Evolutionary conservation across 2,113 vertebrate genomes (phyloP), one percentile per base, ranked within the genome.

Genomic region (Sakesphorus luctuosus): DNA sequence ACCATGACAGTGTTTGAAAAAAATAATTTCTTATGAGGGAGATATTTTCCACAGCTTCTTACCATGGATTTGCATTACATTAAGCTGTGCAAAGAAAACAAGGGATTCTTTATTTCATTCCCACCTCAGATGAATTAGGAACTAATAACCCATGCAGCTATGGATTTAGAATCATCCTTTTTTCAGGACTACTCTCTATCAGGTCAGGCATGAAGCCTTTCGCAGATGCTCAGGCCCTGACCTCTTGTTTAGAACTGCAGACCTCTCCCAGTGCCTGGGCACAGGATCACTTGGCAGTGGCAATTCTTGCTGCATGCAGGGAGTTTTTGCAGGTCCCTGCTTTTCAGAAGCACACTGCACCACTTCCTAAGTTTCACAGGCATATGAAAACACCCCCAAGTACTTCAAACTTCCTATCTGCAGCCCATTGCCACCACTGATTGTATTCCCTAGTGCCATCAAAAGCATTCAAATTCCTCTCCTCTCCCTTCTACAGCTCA

Each of bases 291-390:
- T 47, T 20, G 13, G 24, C 35, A 81, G 29, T 1, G 0, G 13
- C 38, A 78, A 33, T 15, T 43, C 11, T 0, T 36, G 17, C 18
- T 56, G 28, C 16, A 73, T 6, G 62, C 17, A 38, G 24, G 1
- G 26, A 13, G 3, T 33, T 58, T 86, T 47, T 2, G 1, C 13
- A 9, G 0, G 0, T 24, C 24, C 36, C 21, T 59, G 56, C 38
- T 81, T 56, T 81, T 55, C 52, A 47, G 7, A 62, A 44, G 20
- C 10, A 52, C 0, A 2, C 17, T 10, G 13, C 26, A 77, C 10
- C 9, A 10, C 26, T 18, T 78, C 14, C 24, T 8, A 31, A 55
- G 3, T 47, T 63, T 61, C 62, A 31, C 16, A 61, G 84, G 26
- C 18, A 65, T 68, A 19, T 38, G 40, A 68, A 52, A 78, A 73